phyloP scores from a whole-genome alignment of 2,888 invertebrate species.

The Sarcophaga rosellei region DNA sequence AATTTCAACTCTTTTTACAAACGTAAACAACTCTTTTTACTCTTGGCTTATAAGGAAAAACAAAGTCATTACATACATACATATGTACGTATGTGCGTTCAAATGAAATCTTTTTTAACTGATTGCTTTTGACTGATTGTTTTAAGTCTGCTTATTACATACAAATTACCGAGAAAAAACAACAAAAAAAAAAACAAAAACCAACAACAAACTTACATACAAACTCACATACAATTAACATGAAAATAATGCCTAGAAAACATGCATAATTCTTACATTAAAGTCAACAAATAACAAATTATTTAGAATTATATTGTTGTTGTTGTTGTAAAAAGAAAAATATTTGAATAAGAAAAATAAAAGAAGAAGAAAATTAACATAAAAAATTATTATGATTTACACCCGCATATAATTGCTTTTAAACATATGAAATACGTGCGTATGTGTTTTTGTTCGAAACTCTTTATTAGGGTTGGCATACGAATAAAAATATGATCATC shows the following conservation, averaged over 20 bases:
- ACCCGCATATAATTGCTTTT: conserved; percentile 60
- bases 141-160: neutral
- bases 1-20: no score
- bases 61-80: no score
- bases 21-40: no score
- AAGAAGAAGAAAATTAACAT: neutral
- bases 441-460: conserved; percentile 1
- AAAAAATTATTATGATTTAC: conserved; percentile 53
- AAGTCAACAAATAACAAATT: neutral
- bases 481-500: no score
- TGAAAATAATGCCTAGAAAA: neutral
- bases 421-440: conserved; percentile 8
- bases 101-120: neutral
- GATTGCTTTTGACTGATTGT: neutral
- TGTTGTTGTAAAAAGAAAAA: neutral
- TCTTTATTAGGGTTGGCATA: no score
- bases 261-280: conserved; percentile 45
- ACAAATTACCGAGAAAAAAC: neutral
- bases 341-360: conserved; percentile 5
- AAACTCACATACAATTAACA: neutral
- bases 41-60: no score
- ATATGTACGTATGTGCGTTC: no score
- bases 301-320: neutral
- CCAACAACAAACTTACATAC: no score
- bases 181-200: neutral